Evolutionary conservation across 2,113 vertebrate species (phyloP).

Genomic region (Poeciliopsis prolifica): DNA sequence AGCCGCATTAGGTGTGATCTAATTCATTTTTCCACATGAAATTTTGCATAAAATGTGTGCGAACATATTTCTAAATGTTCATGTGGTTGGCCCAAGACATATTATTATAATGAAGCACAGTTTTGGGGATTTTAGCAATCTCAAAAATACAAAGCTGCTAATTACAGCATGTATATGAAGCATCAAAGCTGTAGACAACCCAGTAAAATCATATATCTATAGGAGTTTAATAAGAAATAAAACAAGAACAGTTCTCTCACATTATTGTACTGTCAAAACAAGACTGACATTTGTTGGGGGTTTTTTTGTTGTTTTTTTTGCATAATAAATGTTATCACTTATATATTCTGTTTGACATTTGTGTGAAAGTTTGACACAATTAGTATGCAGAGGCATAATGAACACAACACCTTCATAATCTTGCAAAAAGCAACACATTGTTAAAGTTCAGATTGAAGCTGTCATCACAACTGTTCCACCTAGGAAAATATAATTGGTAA

Average conservation of each 20-base stretch:
- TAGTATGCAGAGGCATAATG: background rate
- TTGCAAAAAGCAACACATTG: constrained; percentile 8
- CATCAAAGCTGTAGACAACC: background rate
- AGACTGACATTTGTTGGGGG: background rate
- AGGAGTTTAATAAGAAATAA: background rate
- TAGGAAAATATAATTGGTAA: background rate
- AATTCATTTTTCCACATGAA: too few species aligned
- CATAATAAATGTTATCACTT: constrained; percentile 3
- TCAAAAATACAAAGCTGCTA: background rate
- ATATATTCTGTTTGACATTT: background rate
- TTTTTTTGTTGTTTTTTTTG: background rate
- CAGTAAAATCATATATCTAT: background rate
- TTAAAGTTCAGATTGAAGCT: constrained; percentile 3
- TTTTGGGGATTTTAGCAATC: background rate
- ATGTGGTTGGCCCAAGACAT: background rate
- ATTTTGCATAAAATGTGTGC: background rate
- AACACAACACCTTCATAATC: constrained; percentile 1
- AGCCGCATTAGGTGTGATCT: too few species aligned
- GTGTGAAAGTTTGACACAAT: background rate
- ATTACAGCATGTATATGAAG: background rate
- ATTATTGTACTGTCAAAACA: background rate
- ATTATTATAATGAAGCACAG: background rate
- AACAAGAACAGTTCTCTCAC: background rate
- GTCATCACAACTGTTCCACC: background rate
- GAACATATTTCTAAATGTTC: background rate